A percentile compares a stretch with the other conserved stretches of the same genome.
Evolutionary conservation across 2,888 invertebrate genomes (phyloP).

Genomic region (Dasypogon diadema): DNA sequence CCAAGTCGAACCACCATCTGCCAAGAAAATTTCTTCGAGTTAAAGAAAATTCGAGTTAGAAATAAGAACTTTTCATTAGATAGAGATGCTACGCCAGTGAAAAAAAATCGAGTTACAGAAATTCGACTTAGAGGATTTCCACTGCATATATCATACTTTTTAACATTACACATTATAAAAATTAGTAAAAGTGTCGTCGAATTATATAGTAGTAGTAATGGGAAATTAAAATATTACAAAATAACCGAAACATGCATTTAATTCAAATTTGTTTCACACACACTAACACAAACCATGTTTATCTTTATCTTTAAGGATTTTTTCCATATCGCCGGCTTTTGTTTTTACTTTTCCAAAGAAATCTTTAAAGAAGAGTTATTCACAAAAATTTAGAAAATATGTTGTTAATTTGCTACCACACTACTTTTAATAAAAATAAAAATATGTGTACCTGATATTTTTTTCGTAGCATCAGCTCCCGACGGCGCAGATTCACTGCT

Average conservation of each 20-base stretch:
- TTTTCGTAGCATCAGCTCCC: constrained; percentile 84
- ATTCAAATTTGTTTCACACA: constrained; percentile 47
- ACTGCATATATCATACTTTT: too few species aligned
- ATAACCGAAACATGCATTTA: neutral
- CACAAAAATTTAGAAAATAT: neutral
- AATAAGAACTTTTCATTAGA: too few species aligned
- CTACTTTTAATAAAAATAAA: neutral
- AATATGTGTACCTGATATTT: constrained; percentile 81
- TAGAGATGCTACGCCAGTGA: too few species aligned
- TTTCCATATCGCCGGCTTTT: constrained; percentile 93
- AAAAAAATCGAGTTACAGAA: too few species aligned
- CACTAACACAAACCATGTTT: constrained; percentile 79
- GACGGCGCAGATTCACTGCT: constrained; percentile 76
- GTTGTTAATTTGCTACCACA: neutral
- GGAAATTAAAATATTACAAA: too few species aligned
- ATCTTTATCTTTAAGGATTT: constrained; percentile 92
- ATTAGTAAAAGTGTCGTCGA: too few species aligned
- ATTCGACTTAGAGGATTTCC: too few species aligned
- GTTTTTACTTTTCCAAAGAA: constrained; percentile 98
- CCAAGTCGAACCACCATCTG: too few species aligned
- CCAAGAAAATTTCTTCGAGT: too few species aligned
- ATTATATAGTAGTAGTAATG: too few species aligned
- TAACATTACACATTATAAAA: too few species aligned
- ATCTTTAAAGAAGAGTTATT: constrained; percentile 71
- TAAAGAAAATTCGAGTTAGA: too few species aligned